Conservation (phyloP, 1,140 invertebrate species). For the Aphaenogaster floridana region DNA sequence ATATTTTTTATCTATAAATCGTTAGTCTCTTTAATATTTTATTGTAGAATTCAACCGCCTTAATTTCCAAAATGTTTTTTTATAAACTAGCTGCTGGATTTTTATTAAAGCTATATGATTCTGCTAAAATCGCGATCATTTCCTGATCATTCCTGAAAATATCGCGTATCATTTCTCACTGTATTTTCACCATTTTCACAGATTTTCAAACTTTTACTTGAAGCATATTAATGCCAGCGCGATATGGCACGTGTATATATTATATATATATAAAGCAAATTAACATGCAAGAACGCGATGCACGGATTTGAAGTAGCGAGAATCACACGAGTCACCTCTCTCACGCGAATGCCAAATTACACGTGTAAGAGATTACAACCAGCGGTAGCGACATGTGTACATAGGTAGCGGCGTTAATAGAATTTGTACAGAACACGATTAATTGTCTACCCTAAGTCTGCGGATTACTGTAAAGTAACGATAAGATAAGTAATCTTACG, state of each 20-base stretch:
- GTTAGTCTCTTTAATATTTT: background rate
- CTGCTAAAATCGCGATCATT: background rate
- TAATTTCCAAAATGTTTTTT: slow-evolving; percentile 18
- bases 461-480: slow-evolving; percentile 69
- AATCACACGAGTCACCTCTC: slow-evolving; percentile 55
- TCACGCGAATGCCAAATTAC: slow-evolving; percentile 75
- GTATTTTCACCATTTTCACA: background rate
- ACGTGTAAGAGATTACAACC: slow-evolving; percentile 68
- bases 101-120: background rate
- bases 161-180: background rate
- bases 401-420: slow-evolving; percentile 79
- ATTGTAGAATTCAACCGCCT: background rate
- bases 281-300: slow-evolving; percentile 68
- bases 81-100: slow-evolving; percentile 1
- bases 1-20: background rate
- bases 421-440: slow-evolving; percentile 84
- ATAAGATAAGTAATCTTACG: slow-evolving; percentile 68
- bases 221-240: slow-evolving; percentile 6
- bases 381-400: slow-evolving; percentile 74
- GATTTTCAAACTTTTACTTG: background rate
- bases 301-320: slow-evolving; percentile 76
- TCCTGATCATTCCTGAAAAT: background rate
- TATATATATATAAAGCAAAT: slow-evolving; percentile 65
- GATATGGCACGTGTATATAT: slow-evolving; percentile 65
- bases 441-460: slow-evolving; percentile 69